Evolutionary conservation across 2,797 vertebrate genomes (phyloP).

Genomic region (Triplophysa yarkandensis): DNA sequence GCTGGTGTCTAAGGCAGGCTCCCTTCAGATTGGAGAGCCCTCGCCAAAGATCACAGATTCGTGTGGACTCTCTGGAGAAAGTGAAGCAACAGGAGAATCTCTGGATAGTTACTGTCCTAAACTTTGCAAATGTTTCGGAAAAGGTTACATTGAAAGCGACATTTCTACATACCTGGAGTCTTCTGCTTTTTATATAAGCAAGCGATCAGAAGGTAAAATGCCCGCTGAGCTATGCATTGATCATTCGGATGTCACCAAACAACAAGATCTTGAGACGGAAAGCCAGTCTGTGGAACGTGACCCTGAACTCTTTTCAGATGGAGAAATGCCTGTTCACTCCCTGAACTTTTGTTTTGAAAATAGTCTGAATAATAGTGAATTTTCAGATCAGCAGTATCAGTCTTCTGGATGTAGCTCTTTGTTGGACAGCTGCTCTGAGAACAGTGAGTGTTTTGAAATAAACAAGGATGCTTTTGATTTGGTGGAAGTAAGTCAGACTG

Average conservation of each 20-base stretch:
- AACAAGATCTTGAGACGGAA: constrained; percentile 59
- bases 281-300: constrained; percentile 52
- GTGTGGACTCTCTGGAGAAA: constrained; percentile 42
- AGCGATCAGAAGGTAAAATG: constrained; percentile 60
- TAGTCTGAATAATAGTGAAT: constrained; percentile 32
- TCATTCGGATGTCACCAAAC: constrained; percentile 56
- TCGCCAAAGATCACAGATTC: constrained; percentile 57
- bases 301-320: constrained; percentile 50
- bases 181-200: constrained; percentile 50
- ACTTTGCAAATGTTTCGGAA: constrained; percentile 40
- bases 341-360: constrained; percentile 39
- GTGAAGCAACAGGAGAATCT: constrained; percentile 53
- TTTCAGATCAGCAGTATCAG: constrained; percentile 39
- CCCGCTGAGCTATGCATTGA: constrained; percentile 67
- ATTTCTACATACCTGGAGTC: constrained; percentile 69
- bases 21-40: constrained; percentile 60
- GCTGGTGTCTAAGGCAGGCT: constrained; percentile 62
- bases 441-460: constrained; percentile 56
- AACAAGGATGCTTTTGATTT: constrained; percentile 26
- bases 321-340: constrained; percentile 61
- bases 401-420: constrained; percentile 44
- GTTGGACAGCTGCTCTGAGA: constrained; percentile 47
- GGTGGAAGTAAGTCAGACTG: constrained; percentile 32
- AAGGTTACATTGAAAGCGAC: constrained; percentile 39
- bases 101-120: constrained; percentile 59